phyloP scores from a whole-genome alignment of 53 echinoderm and acorn worm species.

The Astropecten irregularis region DNA sequence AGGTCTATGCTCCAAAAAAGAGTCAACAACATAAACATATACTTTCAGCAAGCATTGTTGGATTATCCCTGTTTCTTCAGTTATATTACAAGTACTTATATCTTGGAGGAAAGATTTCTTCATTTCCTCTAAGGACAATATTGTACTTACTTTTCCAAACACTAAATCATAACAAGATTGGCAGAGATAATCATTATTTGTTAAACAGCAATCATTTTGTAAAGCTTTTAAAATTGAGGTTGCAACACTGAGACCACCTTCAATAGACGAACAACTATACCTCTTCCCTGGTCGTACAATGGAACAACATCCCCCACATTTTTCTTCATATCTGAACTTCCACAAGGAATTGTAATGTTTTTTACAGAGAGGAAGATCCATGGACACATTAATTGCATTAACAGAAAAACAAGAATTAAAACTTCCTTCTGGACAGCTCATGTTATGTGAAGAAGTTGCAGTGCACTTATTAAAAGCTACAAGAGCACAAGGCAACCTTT shows the following conservation, averaged over 20 bases:
- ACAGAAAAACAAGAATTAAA: constrained; percentile 25
- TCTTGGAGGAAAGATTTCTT: constrained; percentile 4
- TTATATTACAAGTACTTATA: neutral
- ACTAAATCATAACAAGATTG: constrained; percentile 2
- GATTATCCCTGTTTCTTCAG: neutral
- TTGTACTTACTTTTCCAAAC: constrained; percentile 8
- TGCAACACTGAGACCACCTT: neutral
- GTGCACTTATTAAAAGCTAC: neutral
- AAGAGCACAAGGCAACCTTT: neutral
- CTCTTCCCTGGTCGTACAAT: neutral
- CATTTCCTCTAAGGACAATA: constrained; percentile 3
- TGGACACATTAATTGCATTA: neutral
- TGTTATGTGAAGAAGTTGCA: neutral
- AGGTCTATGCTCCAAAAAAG: neutral
- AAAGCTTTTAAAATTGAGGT: constrained; percentile 10
- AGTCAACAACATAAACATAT: neutral
- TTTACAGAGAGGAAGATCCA: constrained; percentile 5
- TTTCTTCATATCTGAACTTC: neutral
- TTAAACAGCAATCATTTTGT: neutral
- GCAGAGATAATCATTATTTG: constrained; percentile 7
- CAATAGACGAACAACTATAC: constrained; percentile 10
- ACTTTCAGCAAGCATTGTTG: constrained; percentile 20
- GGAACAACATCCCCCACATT: constrained; percentile 2
- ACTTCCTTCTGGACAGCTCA: neutral
- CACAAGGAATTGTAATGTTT: constrained; percentile 14